Base-by-base conservation (phyloP, 2,113 vertebrate genomes). In the Suncus etruscus region DNA sequence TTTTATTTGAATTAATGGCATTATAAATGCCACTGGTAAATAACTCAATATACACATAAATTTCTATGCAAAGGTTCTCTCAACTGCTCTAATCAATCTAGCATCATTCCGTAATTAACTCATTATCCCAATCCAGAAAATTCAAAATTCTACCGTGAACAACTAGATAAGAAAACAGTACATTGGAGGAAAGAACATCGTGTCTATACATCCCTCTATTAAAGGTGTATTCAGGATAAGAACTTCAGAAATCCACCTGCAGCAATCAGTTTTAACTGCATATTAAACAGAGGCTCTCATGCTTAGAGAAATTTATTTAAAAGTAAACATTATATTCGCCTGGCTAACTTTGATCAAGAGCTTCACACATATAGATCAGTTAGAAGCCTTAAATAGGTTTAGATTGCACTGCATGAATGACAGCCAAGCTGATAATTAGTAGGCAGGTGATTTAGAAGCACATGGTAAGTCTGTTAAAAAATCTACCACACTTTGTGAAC, bases 401-500 rank as follows among this genome's bases (percentile, higher is more conserved):
- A 69, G 29, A 81, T 8, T 63, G 4, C 10, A 68, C 4, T 54
- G n/a, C n/a, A 79, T 84, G 61, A 92, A 85, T 87, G 91, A 90
- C 75, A 92, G 68, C 61, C 7, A 78, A 1, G 8, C 48, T 91
- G 76, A 65, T 87, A 94, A 94, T 92, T 91, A 94, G 81, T 31
- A 94, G 29, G 11, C 58, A 72, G 82, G 66, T 87, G 31, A 96
- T 50, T 92, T 81, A 80, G 75, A 79, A 92, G 66, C 51, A 89
- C 86, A 72, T 32, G 45, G 50, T 25, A 94, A 68, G 32, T 74
- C 32, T 25, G 15, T 63, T 76, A 61, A 94, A 90, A 94, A 86
- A 84, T 94, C 75, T 45, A 77, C 61, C 78, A 94, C 32, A 87
- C 18, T 94, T 86, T 61, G 47, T 92, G 87, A 93, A 32, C 61